Conservation (phyloP, 2,888 invertebrate species). For the Eremobia ochroleuca region DNA sequence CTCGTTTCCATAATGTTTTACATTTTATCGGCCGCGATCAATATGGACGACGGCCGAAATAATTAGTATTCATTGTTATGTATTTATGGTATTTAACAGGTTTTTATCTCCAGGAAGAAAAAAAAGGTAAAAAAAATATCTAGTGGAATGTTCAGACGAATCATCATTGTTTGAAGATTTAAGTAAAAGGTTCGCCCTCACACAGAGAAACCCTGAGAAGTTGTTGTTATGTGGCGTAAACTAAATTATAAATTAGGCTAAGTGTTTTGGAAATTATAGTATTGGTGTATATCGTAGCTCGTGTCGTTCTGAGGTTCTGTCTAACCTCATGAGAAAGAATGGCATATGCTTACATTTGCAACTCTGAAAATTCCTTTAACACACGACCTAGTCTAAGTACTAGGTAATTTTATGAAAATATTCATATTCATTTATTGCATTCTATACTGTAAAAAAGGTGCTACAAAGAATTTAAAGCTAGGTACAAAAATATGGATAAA, state of each 20-base stretch:
- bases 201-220: neutral
- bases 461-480: neutral
- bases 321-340: neutral
- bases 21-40: slow-evolving; percentile 40
- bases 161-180: neutral
- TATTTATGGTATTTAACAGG: neutral
- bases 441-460: neutral
- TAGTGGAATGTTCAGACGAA: neutral
- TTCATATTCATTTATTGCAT: too few species aligned
- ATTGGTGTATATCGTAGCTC: neutral
- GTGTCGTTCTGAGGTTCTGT: neutral
- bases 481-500: neutral
- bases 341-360: too few species aligned
- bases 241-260: neutral
- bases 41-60: slow-evolving; percentile 30
- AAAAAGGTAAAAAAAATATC: neutral
- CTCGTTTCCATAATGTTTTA: slow-evolving; percentile 55
- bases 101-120: neutral
- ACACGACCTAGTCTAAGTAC: neutral
- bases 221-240: neutral
- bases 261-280: neutral
- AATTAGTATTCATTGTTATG: slow-evolving; percentile 21
- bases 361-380: neutral
- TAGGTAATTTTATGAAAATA: neutral
- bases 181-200: neutral